A percentile compares a stretch with the other conserved stretches of the same genome.
These are phyloP conservation scores for Mus caroli DNA, from an alignment of 2,797 vertebrate genomes.

Conservation along the genomic window DNA sequence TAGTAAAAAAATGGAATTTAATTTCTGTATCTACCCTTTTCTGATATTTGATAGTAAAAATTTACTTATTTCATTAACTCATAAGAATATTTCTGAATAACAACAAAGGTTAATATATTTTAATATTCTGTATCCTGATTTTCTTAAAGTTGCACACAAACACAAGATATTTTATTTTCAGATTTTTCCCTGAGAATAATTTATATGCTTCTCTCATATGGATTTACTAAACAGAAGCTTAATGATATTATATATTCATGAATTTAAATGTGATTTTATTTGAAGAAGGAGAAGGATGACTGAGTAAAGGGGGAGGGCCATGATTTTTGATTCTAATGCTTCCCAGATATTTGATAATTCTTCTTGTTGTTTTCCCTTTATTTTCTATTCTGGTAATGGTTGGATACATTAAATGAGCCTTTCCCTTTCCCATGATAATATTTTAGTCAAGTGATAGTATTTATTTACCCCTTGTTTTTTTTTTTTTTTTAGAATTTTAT, in stretches of 20 bases:
- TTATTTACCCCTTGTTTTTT: not conserved
- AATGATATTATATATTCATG: not conserved
- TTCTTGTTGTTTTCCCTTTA: not conserved
- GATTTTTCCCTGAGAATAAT: not conserved
- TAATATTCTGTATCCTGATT: not conserved
- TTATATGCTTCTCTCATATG: constrained; percentile 9
- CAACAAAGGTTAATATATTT: not conserved
- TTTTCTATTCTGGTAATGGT: not conserved
- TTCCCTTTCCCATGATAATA: not conserved
- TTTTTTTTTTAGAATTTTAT: not conserved
- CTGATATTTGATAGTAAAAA: not conserved
- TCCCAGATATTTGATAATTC: not conserved
- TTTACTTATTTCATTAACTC: constrained; percentile 32
- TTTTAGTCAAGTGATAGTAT: not conserved
- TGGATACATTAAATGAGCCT: not conserved
- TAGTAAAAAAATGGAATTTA: constrained; percentile 16
- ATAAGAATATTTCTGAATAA: not conserved
- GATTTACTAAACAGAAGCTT: not conserved
- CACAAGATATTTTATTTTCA: not conserved
- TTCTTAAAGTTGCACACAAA: constrained; percentile 13
- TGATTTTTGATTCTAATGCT: not conserved
- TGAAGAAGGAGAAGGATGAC: constrained; percentile 12
- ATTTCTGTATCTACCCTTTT: not conserved
- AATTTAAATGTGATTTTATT: constrained; percentile 51
- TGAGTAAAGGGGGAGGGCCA: not conserved